Evolutionary conservation across 92 coral and sea anemone species (phyloP).

Genomic region (Porites rus): DNA sequence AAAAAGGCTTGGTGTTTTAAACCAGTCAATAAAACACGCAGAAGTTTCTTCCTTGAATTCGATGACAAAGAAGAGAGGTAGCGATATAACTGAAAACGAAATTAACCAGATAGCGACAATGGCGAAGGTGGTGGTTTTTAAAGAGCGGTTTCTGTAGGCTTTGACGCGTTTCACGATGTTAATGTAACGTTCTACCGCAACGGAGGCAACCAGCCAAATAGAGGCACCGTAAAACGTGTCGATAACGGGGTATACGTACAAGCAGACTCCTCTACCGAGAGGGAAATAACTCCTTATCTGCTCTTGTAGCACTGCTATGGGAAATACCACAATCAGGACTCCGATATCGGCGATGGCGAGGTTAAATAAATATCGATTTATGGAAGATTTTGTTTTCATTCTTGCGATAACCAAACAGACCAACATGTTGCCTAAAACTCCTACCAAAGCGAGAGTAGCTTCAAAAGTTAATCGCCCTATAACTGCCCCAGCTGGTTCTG

Average conservation of each 20-base stretch:
- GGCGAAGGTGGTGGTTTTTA: conserved; percentile 6
- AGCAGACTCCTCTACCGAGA: conserved; percentile 63
- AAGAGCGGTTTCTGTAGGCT: not conserved
- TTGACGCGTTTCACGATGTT: conserved; percentile 35
- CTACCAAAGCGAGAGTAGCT: conserved; percentile 51
- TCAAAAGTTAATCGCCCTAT: conserved; percentile 49
- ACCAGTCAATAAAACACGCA: conserved; percentile 53
- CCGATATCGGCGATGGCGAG: conserved; percentile 78
- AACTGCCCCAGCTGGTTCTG: conserved; percentile 48
- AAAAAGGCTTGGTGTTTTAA: not conserved
- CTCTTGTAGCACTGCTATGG: conserved; percentile 57
- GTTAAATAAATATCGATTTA: conserved; percentile 54
- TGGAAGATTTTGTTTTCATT: conserved; percentile 32
- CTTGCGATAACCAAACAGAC: conserved; percentile 61
- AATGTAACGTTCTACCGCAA: conserved; percentile 67
- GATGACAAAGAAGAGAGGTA: conserved; percentile 58
- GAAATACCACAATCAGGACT: conserved; percentile 50
- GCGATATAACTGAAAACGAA: conserved; percentile 46
- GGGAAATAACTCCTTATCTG: conserved; percentile 50
- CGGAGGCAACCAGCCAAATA: conserved; percentile 68
- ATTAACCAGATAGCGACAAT: conserved; percentile 59
- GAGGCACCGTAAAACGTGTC: conserved; percentile 85
- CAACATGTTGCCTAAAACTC: conserved; percentile 67
- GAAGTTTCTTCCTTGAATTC: not conserved
- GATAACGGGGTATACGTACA: conserved; percentile 48